phyloP scores from a whole-genome alignment of 2,113 vertebrate species.

The Malurus melanocephalus region DNA sequence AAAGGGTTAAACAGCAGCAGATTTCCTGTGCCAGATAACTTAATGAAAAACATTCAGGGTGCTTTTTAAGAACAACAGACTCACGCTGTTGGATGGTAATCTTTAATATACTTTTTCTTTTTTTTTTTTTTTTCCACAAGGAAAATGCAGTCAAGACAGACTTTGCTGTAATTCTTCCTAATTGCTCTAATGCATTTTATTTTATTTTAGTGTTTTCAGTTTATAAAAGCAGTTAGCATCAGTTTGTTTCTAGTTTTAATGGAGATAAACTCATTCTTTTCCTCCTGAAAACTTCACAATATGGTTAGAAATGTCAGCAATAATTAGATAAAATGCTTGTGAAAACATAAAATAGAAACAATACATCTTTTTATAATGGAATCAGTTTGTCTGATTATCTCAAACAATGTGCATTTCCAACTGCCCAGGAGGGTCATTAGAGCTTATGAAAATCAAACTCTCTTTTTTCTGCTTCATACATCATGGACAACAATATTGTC shows the following conservation, averaged over 20 bases:
- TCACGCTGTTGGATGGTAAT: neutral
- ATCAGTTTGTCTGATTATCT: constrained; percentile 55
- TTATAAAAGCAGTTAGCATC: constrained; percentile 53
- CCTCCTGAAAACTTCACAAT: constrained; percentile 36
- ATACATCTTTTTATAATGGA: constrained; percentile 47
- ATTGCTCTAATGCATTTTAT: constrained; percentile 47
- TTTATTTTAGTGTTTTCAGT: constrained; percentile 51
- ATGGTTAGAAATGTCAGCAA: constrained; percentile 56
- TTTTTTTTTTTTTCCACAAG: neutral
- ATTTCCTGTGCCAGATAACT: constrained; percentile 5
- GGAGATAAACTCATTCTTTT: constrained; percentile 39
- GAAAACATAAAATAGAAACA: constrained; percentile 55
- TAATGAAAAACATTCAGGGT: constrained; percentile 29
- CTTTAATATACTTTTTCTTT: neutral
- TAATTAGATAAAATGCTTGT: constrained; percentile 62
- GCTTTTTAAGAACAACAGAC: constrained; percentile 1
- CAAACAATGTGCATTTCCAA: constrained; percentile 47
- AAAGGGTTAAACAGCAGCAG: constrained; percentile 18
- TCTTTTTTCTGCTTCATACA: constrained; percentile 52
- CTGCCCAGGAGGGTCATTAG: constrained; percentile 45
- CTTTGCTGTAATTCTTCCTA: constrained; percentile 46
- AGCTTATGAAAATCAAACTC: constrained; percentile 65
- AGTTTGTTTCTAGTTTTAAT: constrained; percentile 59
- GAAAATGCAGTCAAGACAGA: constrained; percentile 17
- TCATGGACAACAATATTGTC: constrained; percentile 45